Conservation (phyloP, 2,797 vertebrate genomes). For the Halcyon chelicuti region DNA sequence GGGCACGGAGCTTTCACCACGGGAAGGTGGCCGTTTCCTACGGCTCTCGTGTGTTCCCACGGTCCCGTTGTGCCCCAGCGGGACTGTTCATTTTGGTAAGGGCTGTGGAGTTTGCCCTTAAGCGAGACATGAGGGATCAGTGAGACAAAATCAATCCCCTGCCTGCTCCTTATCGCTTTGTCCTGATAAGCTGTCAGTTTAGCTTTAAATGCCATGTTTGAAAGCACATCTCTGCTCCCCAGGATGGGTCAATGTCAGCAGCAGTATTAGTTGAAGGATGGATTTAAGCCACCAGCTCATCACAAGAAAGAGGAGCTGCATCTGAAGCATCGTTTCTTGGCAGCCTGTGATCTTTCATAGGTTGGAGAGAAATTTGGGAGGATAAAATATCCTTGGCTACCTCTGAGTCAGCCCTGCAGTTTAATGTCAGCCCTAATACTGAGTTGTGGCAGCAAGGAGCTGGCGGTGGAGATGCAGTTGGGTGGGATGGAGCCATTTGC, state of each 20-base stretch:
- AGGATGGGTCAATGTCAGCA: background rate
- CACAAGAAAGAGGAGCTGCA: background rate
- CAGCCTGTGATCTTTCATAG: background rate
- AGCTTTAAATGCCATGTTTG: background rate
- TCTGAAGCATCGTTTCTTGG: background rate
- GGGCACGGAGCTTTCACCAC: rapidly evolving
- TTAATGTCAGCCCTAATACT: background rate
- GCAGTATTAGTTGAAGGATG: background rate
- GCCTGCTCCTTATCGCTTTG: background rate
- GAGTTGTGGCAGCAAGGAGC: background rate
- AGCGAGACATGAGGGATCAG: background rate
- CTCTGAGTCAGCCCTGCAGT: background rate
- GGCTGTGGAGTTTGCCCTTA: background rate
- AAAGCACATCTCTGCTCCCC: background rate
- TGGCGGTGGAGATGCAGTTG: background rate
- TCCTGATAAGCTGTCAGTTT: background rate
- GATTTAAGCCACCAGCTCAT: constrained; percentile 1
- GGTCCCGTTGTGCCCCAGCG: rapidly evolving
- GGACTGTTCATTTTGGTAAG: background rate
- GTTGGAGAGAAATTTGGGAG: background rate
- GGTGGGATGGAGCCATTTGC: background rate
- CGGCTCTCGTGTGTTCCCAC: rapidly evolving
- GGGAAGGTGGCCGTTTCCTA: background rate
- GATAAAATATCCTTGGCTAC: background rate
- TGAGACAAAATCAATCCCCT: background rate